Percentiles rank a stretch among this genome's conserved stretches.
Conservation (phyloP, 1,140 invertebrate genomes). For the Drosophila sp. region DNA sequence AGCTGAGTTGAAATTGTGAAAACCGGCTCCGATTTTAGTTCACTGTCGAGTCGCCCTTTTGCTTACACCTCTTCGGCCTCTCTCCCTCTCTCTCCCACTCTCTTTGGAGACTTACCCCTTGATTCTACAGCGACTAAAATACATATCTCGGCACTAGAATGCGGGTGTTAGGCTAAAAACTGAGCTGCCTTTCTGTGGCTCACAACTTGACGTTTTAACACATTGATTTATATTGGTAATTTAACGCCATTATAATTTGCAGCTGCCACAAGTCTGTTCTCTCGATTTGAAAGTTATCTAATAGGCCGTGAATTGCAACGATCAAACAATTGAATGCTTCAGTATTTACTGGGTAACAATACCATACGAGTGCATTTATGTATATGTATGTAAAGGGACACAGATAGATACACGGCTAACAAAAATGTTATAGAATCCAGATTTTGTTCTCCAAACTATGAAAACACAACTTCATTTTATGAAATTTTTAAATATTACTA, state of each 20-base stretch:
- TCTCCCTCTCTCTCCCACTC: no score
- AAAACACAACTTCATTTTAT: no score
- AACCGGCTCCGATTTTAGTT: conserved; percentile 27
- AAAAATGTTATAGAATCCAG: no score
- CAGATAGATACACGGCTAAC: no score
- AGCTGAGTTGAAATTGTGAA: conserved; percentile 27
- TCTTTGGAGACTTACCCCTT: conserved; percentile 49
- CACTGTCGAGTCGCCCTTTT: conserved; percentile 23
- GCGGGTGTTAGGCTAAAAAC: conserved; percentile 51
- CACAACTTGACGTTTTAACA: conserved; percentile 55
- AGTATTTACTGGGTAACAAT: neutral
- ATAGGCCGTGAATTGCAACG: conserved; percentile 72
- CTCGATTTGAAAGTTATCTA: conserved; percentile 68
- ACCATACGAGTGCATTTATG: neutral
- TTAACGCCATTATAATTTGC: conserved; percentile 77
- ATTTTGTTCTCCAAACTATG: no score
- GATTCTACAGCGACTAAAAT: neutral
- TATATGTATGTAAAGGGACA: neutral
- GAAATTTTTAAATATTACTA: no score
- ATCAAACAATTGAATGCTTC: conserved; percentile 67
- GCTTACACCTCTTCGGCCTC: conserved; percentile 3
- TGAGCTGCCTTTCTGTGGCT: conserved; percentile 40
- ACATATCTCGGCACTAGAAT: neutral
- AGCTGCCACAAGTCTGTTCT: conserved; percentile 47
- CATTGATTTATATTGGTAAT: conserved; percentile 82